Conservation (phyloP, 2,113 vertebrate genomes). For the Ploceus nigricollis region DNA sequence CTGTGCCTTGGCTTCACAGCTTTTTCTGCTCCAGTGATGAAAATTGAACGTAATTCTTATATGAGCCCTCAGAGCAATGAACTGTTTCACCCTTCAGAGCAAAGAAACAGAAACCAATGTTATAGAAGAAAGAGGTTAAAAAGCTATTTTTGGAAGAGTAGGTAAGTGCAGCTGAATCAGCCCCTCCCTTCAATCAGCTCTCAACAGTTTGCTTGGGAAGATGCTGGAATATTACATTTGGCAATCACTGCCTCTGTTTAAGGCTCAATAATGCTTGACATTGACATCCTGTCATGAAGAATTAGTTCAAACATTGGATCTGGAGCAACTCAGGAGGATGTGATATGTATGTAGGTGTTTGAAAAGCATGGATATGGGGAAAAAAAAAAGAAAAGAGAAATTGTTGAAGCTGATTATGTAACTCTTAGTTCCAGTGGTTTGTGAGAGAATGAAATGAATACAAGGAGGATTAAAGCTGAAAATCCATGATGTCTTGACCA, state of each 20-base stretch:
- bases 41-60: constrained; percentile 12
- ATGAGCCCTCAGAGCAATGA: background rate
- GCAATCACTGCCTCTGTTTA: background rate
- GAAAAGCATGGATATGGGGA: background rate
- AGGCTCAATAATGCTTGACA: constrained; percentile 13
- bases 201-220: background rate
- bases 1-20: background rate
- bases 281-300: constrained; percentile 39
- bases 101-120: background rate
- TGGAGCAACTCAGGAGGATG: constrained; percentile 29
- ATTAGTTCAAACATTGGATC: constrained; percentile 35
- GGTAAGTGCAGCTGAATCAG: background rate
- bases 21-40: background rate
- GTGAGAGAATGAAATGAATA: background rate
- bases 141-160: background rate
- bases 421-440: background rate
- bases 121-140: background rate
- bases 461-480: background rate
- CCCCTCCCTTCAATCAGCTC: background rate
- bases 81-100: background rate
- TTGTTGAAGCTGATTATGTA: constrained; percentile 8
- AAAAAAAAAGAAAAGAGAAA: background rate
- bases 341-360: constrained; percentile 55
- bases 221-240: background rate
- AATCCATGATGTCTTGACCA: background rate